Conservation (phyloP, 2,888 invertebrate genomes). For the Athetis lepigone region DNA sequence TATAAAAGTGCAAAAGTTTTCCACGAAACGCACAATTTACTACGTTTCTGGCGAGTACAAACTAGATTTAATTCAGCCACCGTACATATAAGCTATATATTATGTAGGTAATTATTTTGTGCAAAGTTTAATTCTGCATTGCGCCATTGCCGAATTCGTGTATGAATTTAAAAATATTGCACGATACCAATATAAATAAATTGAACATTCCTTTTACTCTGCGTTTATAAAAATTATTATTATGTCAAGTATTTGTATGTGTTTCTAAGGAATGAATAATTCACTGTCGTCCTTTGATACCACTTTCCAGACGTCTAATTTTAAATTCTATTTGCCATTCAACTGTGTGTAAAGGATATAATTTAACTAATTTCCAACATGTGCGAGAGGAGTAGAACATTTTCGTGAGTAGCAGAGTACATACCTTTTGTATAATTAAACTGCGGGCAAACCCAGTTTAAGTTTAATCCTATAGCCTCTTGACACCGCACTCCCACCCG, state of each 20-base stretch:
- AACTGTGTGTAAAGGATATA: conserved; percentile 81
- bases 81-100: conserved; percentile 67
- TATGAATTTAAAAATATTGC: conserved; percentile 72
- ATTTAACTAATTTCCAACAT: conserved; percentile 86
- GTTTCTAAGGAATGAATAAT: conserved; percentile 68
- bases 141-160: conserved; percentile 75
- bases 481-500: conserved; percentile 87
- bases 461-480: conserved; percentile 91
- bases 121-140: conserved; percentile 80
- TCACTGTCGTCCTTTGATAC: conserved; percentile 71
- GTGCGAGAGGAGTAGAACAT: conserved; percentile 79
- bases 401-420: conserved; percentile 80
- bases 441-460: conserved; percentile 89
- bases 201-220: conserved; percentile 60
- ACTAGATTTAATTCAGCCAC: conserved; percentile 70
- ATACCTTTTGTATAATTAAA: conserved; percentile 90
- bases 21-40: conserved; percentile 78
- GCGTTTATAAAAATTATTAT: conserved; percentile 50
- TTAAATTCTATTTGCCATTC: conserved; percentile 83
- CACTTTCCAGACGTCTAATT: conserved; percentile 79
- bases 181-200: conserved; percentile 62
- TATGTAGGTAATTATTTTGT: conserved; percentile 73
- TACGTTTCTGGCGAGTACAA: conserved; percentile 71
- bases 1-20: conserved; percentile 83
- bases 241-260: conserved; percentile 54